phyloP scores from a whole-genome alignment of 1,140 invertebrate genomes.

The Brachionus rotundiformis region DNA sequence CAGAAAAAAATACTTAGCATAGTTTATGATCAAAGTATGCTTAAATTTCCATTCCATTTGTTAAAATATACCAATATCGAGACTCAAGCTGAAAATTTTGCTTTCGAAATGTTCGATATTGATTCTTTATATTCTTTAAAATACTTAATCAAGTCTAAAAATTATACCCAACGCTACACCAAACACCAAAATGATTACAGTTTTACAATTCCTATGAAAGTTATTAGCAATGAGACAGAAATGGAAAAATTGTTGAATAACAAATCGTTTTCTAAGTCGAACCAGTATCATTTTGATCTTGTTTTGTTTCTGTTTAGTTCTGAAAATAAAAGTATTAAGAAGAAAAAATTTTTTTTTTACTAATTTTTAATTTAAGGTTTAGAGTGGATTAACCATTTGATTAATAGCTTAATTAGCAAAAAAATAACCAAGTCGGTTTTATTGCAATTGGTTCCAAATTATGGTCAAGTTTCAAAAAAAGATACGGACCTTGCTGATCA shows the following conservation, averaged over 20 bases:
- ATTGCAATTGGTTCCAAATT: neutral
- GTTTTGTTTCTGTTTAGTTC: conserved; percentile 12
- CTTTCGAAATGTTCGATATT: conserved; percentile 14
- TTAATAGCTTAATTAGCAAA: conserved; percentile 28
- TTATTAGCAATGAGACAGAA: conserved; percentile 22
- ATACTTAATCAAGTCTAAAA: conserved; percentile 16
- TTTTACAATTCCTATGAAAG: conserved; percentile 37
- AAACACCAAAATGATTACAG: conserved; percentile 36
- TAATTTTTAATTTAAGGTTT: neutral
- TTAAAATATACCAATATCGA: neutral
- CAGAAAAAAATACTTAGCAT: conserved; percentile 2
- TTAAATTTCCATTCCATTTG: conserved; percentile 47
- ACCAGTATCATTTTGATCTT: conserved; percentile 41
- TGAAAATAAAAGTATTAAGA: conserved; percentile 17
- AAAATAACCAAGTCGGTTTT: conserved; percentile 48
- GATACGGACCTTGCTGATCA: neutral
- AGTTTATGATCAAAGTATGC: conserved; percentile 15
- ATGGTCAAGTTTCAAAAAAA: conserved; percentile 9
- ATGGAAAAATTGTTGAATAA: neutral
- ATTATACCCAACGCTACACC: conserved; percentile 22
- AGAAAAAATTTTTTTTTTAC: neutral
- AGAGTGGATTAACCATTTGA: neutral
- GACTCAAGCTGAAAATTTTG: neutral
- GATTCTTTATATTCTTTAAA: conserved; percentile 33
- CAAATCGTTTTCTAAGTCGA: neutral